Base-by-base conservation (phyloP, 1,140 invertebrate species). In the Arion vulgaris region DNA sequence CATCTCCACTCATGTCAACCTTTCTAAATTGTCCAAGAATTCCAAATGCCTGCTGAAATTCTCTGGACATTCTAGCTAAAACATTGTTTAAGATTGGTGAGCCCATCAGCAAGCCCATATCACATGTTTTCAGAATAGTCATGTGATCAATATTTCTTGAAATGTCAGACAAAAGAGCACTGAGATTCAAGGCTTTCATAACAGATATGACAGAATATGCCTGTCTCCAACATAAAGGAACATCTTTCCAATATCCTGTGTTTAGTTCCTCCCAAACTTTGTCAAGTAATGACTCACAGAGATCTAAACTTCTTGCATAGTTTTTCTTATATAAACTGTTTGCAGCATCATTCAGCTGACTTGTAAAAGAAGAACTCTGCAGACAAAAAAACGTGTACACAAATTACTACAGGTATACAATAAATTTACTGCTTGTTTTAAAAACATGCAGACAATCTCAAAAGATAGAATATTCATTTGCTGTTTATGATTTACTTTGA, bases 201-300 rank as follows among this genome's bases (percentile, higher is more conserved):
- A 95, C 88, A 83, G 94, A 94, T 85, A 94, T 93, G 38, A 85
- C 57, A 17, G 92, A 84, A 85, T 94, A 94, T 0, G 91, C 66
- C 51, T 92, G 86, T 77, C 94, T 86, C 93, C 93, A 94, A n/a
- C 86, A 82, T 2, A 91, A n/a, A 51, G 89, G 80, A 23, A 97
- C 96, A 88, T 95, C 94, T 93, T 95, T 96, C 95, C 96, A 98
- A 87, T 96, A 94, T 0, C 96, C 96, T 69, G 95, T 95, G 92
- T 97, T 96, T 23, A 97, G 93, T 86, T 94, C 92, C 92, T 97
- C 96, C 95, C 96, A 96, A 85, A 93, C 94, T 88, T 94, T 94
- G 91, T 96, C 95, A 68, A 96, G 91, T 79, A 96, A 51, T 11
- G 85, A 83, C 75, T 90, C 84, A 75, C 88, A 84, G 34, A 51